Conservation (phyloP, 2,113 vertebrate species). For the Thalassarche chlororhynchos region DNA sequence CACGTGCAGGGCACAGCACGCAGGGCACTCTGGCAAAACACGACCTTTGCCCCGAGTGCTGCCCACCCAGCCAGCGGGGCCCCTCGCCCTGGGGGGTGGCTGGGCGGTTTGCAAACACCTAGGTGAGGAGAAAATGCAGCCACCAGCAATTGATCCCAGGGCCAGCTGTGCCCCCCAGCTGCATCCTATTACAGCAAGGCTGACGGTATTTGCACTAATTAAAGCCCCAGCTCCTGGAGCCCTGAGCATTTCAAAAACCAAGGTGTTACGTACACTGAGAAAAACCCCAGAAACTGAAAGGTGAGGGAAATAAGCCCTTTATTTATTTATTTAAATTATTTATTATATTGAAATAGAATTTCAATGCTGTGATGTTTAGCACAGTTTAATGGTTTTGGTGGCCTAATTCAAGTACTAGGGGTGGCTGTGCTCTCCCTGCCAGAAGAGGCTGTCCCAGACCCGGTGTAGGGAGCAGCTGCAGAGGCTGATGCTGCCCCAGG, state of each 20-base stretch:
- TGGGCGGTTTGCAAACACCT: neutral
- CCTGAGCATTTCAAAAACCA: neutral
- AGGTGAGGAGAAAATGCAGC: neutral
- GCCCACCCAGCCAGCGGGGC: neutral
- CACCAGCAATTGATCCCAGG: neutral
- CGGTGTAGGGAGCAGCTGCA: neutral
- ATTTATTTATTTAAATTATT: neutral
- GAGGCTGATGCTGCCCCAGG: neutral
- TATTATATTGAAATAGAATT: neutral
- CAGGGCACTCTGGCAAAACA: neutral
- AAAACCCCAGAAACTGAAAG: neutral
- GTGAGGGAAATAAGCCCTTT: neutral
- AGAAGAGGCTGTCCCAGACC: neutral
- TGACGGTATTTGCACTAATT: neutral
- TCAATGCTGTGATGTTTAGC: neutral
- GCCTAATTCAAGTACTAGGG: neutral
- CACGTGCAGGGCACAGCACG: fast-evolving
- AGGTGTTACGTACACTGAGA: fast-evolving
- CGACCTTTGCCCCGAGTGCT: fast-evolving
- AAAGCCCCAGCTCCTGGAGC: neutral
- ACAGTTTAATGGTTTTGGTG: neutral
- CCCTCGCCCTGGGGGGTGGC: neutral
- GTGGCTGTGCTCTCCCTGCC: neutral
- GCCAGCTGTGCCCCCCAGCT: neutral
- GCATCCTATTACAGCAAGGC: neutral